Base-by-base conservation (phyloP, 2,888 invertebrate species). In the Callyntrura sp. region DNA sequence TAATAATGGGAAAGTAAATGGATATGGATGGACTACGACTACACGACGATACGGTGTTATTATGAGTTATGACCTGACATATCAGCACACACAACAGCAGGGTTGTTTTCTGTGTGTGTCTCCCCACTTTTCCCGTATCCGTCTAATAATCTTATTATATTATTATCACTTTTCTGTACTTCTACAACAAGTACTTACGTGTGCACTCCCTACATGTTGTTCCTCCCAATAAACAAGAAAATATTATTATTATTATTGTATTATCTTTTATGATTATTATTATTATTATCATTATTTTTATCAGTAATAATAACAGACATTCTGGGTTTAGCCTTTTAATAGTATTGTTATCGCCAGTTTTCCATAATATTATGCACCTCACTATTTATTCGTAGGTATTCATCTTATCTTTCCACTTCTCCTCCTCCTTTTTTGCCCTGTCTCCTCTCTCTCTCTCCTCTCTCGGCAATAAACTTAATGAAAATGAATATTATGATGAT, bases 381-480 rank as follows among this genome's bases (percentile, higher is more conserved):
- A 35, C 57, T 25, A 12, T 45, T 57, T 62, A 11, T 73, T 55
- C 45, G 62, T 76, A 78, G 6, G 51, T 25, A 78, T 68, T 14
- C 45, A 8, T 20, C 45, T 68, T 3, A 20, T 73, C 12, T 85
- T 76, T 83, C 23, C 23, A 17, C 23, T 83, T 60, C 83, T 65
- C 35, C 51, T 62, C 45, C 45, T 23, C 83, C 65, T 68, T 82
- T 68, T 84, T 70, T 55, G 11, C 17, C 45, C 11, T 84, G 35
- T 73, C 60, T 60, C 48, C 14, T 85, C 57, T 17, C 43, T n/a
- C 23, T n/a, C 23, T 28, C 23, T 14, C 51, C 51, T 62, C 73
- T 81, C 76, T 68, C 65, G 51, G 84, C 45, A 89, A 84, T 88
- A 78, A 89, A 89, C 65, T 84, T 89, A 89, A 89, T 89, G 84